A percentile compares a stretch with the other conserved stretches of the same genome.
phyloP scores from a whole-genome alignment of 1,140 invertebrate species.

The Bombus ignitus region DNA sequence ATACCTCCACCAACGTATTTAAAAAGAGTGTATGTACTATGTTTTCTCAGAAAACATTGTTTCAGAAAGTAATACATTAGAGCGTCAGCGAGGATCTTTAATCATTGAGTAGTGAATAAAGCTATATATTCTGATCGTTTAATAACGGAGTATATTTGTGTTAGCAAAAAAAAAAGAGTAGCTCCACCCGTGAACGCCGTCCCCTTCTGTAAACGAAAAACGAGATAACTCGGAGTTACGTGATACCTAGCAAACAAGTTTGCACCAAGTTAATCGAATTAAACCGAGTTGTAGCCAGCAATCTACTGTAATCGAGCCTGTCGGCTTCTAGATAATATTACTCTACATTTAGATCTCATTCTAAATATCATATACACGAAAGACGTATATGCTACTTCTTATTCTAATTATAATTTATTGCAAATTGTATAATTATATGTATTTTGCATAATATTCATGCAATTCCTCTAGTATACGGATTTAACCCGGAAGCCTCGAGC shows the following conservation, averaged over 20 bases:
- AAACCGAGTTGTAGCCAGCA: slow-evolving; percentile 26
- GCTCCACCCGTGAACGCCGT: slow-evolving; percentile 21
- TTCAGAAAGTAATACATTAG: slow-evolving; percentile 57
- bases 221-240: slow-evolving; percentile 54
- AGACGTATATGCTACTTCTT: neutral
- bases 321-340: neutral
- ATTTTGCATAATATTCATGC: too few relatives aligned
- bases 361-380: too few relatives aligned
- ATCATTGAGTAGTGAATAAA: slow-evolving; percentile 62
- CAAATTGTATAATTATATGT: too few relatives aligned
- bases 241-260: slow-evolving; percentile 57
- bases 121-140: slow-evolving; percentile 54
- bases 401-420: neutral
- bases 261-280: slow-evolving; percentile 60
- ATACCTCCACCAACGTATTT: too few relatives aligned
- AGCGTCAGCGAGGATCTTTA: slow-evolving; percentile 40
- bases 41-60: slow-evolving; percentile 9
- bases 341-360: neutral
- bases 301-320: slow-evolving; percentile 41
- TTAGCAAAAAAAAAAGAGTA: slow-evolving; percentile 35
- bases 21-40: neutral
- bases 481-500: too few relatives aligned
- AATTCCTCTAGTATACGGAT: too few relatives aligned
- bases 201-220: slow-evolving; percentile 44
- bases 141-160: slow-evolving; percentile 59